Evolutionary conservation across 2,113 vertebrate genomes (phyloP).

Genomic region (Ptychochromis oligacanthus): DNA sequence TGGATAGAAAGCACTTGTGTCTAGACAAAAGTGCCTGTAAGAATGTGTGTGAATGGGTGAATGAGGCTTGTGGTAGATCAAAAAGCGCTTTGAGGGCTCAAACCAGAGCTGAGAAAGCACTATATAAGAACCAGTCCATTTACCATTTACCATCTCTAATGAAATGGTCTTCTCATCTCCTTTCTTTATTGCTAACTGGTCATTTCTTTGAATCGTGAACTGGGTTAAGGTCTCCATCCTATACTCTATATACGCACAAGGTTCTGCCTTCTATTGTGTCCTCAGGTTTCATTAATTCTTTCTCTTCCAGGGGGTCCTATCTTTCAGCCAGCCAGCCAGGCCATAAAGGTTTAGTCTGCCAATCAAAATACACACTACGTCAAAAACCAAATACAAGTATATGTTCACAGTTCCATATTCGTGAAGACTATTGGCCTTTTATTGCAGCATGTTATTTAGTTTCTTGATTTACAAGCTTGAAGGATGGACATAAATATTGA

Average conservation of each 20-base stretch:
- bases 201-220: neutral
- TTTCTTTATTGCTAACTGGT: neutral
- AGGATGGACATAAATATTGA: slow-evolving; percentile 8
- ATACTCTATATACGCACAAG: neutral
- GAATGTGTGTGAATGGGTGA: no score
- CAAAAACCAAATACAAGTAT: slow-evolving; percentile 26
- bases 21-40: no score
- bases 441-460: slow-evolving; percentile 24
- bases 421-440: neutral
- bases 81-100: no score
- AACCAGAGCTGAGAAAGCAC: no score
- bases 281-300: slow-evolving; percentile 59
- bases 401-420: slow-evolving; percentile 29
- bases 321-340: slow-evolving; percentile 27
- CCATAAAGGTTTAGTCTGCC: slow-evolving; percentile 37
- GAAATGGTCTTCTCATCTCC: neutral
- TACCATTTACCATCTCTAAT: no score
- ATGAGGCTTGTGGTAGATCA: no score
- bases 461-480: slow-evolving; percentile 24
- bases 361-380: slow-evolving; percentile 55
- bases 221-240: neutral
- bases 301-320: slow-evolving; percentile 52
- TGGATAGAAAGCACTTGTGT: no score
- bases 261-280: slow-evolving; percentile 49
- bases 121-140: no score